These are phyloP conservation scores for Steromphala cineraria DNA, from an alignment of 2,888 invertebrate species.

Conservation along the genomic window DNA sequence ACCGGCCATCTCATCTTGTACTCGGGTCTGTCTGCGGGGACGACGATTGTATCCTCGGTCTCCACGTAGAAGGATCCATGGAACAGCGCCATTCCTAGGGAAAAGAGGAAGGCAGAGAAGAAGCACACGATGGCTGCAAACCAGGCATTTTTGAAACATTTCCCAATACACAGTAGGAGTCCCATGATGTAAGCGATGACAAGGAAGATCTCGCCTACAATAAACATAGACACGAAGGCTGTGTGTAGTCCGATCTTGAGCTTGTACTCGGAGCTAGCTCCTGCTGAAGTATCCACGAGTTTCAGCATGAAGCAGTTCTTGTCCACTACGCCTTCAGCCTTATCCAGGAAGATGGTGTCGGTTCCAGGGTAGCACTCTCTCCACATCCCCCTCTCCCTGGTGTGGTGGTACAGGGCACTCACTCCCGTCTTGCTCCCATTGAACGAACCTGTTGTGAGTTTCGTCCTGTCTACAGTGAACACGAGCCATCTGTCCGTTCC, in stretches of 20 bases:
- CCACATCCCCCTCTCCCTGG: conserved; percentile 64
- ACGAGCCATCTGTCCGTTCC: conserved; percentile 69
- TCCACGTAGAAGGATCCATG: not conserved
- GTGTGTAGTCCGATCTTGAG: not conserved
- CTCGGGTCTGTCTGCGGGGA: not conserved
- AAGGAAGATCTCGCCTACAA: not conserved
- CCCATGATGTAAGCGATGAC: not conserved
- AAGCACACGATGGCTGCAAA: not conserved
- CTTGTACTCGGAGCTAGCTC: not conserved
- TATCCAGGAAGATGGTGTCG: conserved; percentile 41
- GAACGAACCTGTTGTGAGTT: not conserved
- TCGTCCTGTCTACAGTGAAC: conserved; percentile 54
- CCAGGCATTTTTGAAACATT: not conserved
- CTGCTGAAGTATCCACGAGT: not conserved
- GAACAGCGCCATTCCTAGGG: not conserved
- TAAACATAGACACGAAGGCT: not conserved
- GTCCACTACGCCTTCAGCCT: not conserved
- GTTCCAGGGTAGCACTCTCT: conserved; percentile 68
- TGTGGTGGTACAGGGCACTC: conserved; percentile 47
- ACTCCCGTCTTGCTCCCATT: not conserved
- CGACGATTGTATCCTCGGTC: not conserved
- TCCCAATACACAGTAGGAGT: not conserved
- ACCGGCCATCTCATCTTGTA: not conserved
- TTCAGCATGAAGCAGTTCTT: not conserved
- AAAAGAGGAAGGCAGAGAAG: not conserved